Conservation (phyloP, 2,797 vertebrate species). For the Protonibea diacanthus region DNA sequence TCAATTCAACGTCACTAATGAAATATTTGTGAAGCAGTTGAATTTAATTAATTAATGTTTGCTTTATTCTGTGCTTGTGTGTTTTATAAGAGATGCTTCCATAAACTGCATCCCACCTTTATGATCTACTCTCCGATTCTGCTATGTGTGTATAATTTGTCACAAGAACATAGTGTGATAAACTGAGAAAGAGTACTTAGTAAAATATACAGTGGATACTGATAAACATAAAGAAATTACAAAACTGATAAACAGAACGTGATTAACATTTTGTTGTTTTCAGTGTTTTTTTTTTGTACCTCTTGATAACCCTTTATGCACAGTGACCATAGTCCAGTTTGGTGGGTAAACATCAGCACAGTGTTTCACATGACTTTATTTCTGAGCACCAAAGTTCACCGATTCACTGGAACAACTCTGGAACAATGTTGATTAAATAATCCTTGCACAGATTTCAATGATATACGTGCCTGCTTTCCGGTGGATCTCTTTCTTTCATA, state of each 20-base stretch:
- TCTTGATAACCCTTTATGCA: background rate
- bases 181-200: background rate
- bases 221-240: background rate
- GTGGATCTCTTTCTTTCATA: too few relatives aligned
- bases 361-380: background rate
- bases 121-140: background rate
- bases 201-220: background rate
- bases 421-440: background rate
- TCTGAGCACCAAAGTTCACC: background rate
- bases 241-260: background rate
- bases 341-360: conserved; percentile 3
- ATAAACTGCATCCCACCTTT: too few relatives aligned
- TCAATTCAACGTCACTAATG: background rate
- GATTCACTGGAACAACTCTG: background rate
- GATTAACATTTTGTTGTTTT: background rate
- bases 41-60: background rate
- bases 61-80: background rate
- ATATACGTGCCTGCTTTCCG: too few relatives aligned
- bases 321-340: conserved; percentile 35
- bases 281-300: background rate
- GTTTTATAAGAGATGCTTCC: background rate
- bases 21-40: background rate
- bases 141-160: background rate
- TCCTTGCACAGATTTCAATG: background rate
- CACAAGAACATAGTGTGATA: background rate